Base-by-base conservation (phyloP, 2,888 invertebrate genomes). In the Eubasilissa splendida region DNA sequence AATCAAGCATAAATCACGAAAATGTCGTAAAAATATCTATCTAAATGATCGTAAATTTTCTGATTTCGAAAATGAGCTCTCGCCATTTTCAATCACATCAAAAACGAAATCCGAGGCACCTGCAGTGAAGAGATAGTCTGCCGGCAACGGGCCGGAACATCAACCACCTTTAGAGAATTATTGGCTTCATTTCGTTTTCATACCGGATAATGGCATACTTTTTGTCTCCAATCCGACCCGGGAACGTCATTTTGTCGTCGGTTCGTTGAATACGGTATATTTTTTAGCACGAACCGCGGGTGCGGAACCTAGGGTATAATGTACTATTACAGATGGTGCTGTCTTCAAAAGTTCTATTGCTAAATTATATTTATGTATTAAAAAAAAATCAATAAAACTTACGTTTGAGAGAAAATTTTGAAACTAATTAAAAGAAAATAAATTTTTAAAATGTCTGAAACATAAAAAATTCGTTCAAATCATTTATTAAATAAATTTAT, bases 101-200 rank as follows among this genome's bases (percentile, higher is more conserved):
- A 59, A 59, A 52, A 33, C 14, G 14, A 60, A 75, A 75, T 75
- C 60, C 75, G 4, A 52, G 14, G 52, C 50, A 75, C 50, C 75
- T 75, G 75, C 75, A 75, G 60, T 12, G 52, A 22, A 52, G 22
- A 59, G 75, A 75, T 75, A 59, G 59, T 42, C 52, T 14, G 60
- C 42, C 31, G 56, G 75, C 59, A 22, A 14, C 50, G 50, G 52
- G 60, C 42, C 59, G 74, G 59, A 75, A 75, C 60, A 75, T 75
- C 75, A 59, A 22, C 59, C 52, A 60, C 75, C 60, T 42, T 50
- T 14, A 42, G 60, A 59, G 75, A 60, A 75, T 75, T 75, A 83
- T 83, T 83, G 83, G 81, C 74, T 81, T 81, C 83, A 77, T 81
- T 81, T 77, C 80, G 80, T 80, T 80, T 80, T 75, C 77, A 80